Evolutionary conservation across 1,140 invertebrate genomes (phyloP).

Genomic region (Nymphalis io): DNA sequence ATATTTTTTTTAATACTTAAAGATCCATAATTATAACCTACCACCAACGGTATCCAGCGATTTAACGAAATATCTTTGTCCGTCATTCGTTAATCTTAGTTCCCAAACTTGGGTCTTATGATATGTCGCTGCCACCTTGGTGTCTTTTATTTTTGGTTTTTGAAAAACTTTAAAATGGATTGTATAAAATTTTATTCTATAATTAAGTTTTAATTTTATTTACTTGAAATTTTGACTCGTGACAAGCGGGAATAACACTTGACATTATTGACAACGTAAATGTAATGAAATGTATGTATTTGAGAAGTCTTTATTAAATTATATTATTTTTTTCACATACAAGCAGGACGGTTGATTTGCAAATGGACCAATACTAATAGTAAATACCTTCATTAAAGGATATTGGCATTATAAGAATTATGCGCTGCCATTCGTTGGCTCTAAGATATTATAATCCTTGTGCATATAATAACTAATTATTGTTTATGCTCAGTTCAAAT

Average conservation of each 20-base stretch:
- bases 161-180: neutral
- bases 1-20: too few relatives aligned
- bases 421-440: too few relatives aligned
- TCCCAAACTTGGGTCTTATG: constrained; percentile 66
- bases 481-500: too few relatives aligned
- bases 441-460: too few relatives aligned
- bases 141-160: neutral
- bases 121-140: constrained; percentile 62
- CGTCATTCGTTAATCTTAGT: constrained; percentile 58
- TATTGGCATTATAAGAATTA: neutral
- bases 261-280: too few relatives aligned
- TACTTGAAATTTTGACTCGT: too few relatives aligned
- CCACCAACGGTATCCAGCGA: constrained; percentile 64
- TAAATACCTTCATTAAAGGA: neutral
- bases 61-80: constrained; percentile 67
- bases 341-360: neutral
- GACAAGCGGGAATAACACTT: too few relatives aligned
- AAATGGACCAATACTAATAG: neutral
- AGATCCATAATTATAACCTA: constrained; percentile 18
- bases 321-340: too few relatives aligned
- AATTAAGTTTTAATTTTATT: too few relatives aligned
- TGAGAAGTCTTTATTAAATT: neutral
- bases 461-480: too few relatives aligned
- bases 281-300: neutral
- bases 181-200: too few relatives aligned